Base-by-base conservation (phyloP, 2,888 invertebrate genomes). In the Trypoxylon attenuatum region DNA sequence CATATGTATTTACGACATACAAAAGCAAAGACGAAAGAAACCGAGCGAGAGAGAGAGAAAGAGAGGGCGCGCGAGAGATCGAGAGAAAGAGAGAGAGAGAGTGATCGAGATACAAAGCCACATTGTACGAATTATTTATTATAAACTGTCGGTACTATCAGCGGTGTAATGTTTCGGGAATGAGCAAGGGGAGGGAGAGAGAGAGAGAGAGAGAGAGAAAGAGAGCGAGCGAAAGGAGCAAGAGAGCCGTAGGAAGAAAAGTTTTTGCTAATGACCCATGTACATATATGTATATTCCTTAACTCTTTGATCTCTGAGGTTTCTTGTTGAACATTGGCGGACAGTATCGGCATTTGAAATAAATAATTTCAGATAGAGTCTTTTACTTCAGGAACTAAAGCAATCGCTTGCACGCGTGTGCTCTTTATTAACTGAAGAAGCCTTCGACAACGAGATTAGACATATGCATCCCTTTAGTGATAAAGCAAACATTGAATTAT, bases 41-140 rank as follows among this genome's bases (percentile, higher is more conserved):
- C 3, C n/a, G 16, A 46, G 13, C 5, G 13, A 49, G 33, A 18
- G 13, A 18, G n/a, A 42, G 21, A 2, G 33, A 19, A 39, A 49
- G 59, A 51, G 45, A 41, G 54, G 25, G 39, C 29, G 53, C n/a
- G 33, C 19, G 45, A 52, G 50, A 49, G 45, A 45, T 43, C 16
- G 19, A 43, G 52, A 53, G 33, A 50, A 22, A 50, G 58, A 25
- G 15, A 42, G 55, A 22, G 41, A 39, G 47, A 61, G 41, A 65
- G 52, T 27, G 52, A 45, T 41, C 47, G 39, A 46, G 45, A 63
- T 60, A 45, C 56, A 55, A 56, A 53, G 42, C 41, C 45, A 63
- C 45, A 66, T 59, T 70, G 70, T 75, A 69, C 71, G 73, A 76
- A 64, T 76, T 76, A 68, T 76, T 76, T 76, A 76, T 76, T 69